These are phyloP conservation scores for Drosophila burlai DNA, from an alignment of 1,140 invertebrate genomes.

Conservation along the genomic window DNA sequence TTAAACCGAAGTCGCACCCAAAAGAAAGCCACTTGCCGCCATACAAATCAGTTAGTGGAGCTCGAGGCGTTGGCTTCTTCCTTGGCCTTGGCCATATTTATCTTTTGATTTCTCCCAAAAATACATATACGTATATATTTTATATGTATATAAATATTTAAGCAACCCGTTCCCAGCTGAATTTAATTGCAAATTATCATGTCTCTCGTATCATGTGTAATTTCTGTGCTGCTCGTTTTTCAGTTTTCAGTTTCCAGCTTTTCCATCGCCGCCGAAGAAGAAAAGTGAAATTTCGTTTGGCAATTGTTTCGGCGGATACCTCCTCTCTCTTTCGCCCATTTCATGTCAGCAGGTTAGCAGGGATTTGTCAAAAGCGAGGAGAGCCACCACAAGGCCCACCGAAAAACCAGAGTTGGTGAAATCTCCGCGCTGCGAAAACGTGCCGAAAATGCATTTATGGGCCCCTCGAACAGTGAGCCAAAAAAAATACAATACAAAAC, in stretches of 20 bases:
- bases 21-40: constrained; percentile 46
- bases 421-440: constrained; percentile 52
- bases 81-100: constrained; percentile 47
- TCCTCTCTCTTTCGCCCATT: constrained; percentile 36
- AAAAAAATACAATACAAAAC: not conserved
- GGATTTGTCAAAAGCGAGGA: constrained; percentile 57
- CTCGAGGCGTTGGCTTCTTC: constrained; percentile 42
- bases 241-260: constrained; percentile 31
- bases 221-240: constrained; percentile 36
- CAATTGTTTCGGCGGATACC: constrained; percentile 36
- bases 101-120: constrained; percentile 69
- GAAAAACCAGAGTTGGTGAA: constrained; percentile 49
- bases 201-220: constrained; percentile 50
- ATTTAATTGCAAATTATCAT: constrained; percentile 77
- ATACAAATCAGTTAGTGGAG: constrained; percentile 49
- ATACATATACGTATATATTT: not conserved
- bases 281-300: constrained; percentile 73
- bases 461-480: constrained; percentile 13
- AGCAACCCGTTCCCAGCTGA: constrained; percentile 59
- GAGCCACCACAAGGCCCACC: constrained; percentile 17
- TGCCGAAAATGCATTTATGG: constrained; percentile 53
- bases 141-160: constrained; percentile 41
- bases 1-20: constrained; percentile 57
- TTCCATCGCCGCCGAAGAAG: constrained; percentile 50
- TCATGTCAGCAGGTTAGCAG: constrained; percentile 80